Evolutionary conservation across 2,888 invertebrate genomes (phyloP).

Genomic region (Siphonodentalium dalli): DNA sequence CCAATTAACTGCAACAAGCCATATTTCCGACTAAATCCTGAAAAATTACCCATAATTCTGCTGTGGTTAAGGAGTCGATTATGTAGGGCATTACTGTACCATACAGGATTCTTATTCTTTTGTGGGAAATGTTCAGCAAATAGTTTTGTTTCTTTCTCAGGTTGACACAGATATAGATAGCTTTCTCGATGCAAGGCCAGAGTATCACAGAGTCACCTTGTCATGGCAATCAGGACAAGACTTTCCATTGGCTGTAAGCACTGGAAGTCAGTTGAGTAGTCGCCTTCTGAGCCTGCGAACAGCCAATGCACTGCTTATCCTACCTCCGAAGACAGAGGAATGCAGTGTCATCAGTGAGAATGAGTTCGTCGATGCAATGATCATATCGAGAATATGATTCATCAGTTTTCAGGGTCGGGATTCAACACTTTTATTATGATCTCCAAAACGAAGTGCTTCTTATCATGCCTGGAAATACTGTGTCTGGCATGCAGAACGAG

Average conservation of each 20-base stretch:
- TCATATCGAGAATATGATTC: constrained; percentile 49
- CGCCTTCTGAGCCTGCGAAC: constrained; percentile 80
- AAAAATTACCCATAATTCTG: too few relatives aligned
- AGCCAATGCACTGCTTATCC: constrained; percentile 78
- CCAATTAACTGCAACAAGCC: too few relatives aligned
- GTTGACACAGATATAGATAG: constrained; percentile 61
- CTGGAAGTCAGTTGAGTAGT: constrained; percentile 89
- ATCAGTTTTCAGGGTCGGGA: too few relatives aligned
- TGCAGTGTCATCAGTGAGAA: constrained; percentile 38
- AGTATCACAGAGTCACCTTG: constrained; percentile 77
- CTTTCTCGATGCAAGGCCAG: constrained; percentile 84
- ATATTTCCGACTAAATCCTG: too few relatives aligned
- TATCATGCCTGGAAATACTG: too few relatives aligned
- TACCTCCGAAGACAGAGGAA: constrained; percentile 71
- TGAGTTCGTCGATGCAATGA: constrained; percentile 55
- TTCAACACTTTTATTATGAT: too few relatives aligned
- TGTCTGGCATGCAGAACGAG: too few relatives aligned
- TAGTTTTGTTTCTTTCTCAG: constrained; percentile 32
- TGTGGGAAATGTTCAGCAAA: too few relatives aligned
- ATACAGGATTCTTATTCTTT: too few relatives aligned
- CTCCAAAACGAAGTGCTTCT: too few relatives aligned
- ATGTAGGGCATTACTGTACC: too few relatives aligned
- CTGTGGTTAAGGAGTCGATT: too few relatives aligned
- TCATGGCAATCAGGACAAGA: constrained; percentile 42
- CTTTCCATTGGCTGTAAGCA: constrained; percentile 67